These are phyloP conservation scores for Oxycera nigricornis DNA, from an alignment of 2,888 invertebrate genomes.

Conservation along the genomic window DNA sequence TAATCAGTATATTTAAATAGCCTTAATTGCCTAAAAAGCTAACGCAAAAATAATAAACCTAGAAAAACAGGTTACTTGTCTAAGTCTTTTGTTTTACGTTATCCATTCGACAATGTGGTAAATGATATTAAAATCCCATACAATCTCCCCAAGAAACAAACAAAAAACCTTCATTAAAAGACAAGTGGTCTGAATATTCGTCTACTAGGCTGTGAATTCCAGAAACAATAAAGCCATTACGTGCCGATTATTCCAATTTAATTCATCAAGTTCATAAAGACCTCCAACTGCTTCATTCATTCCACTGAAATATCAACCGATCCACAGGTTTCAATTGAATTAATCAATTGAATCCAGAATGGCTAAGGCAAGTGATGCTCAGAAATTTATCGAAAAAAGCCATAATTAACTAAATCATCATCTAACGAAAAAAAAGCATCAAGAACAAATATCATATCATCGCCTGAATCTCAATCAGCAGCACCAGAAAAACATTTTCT, in stretches of 20 bases:
- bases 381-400: not conserved
- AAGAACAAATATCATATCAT: constrained; percentile 6
- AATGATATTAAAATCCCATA: not conserved
- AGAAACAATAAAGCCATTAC: not conserved
- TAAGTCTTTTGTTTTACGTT: not conserved
- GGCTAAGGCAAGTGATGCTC: constrained; percentile 7
- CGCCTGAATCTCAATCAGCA: not conserved
- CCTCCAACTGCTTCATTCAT: not conserved
- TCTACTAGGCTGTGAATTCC: not conserved
- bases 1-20: no score
- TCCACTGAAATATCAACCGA: not conserved
- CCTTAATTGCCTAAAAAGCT: no score
- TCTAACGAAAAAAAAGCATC: not conserved
- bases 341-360: not conserved
- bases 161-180: not conserved
- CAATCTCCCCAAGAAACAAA: not conserved
- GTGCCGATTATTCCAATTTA: not conserved
- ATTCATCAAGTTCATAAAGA: not conserved
- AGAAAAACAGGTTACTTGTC: not conserved
- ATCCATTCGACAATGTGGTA: not conserved
- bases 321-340: not conserved
- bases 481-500: not conserved
- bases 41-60: no score
- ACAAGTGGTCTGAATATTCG: not conserved
- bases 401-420: not conserved